Evolutionary conservation across 2,888 invertebrate species (phyloP), one percentile per base, ranked within the genome.

Genomic region (Dryobotodes eremita): DNA sequence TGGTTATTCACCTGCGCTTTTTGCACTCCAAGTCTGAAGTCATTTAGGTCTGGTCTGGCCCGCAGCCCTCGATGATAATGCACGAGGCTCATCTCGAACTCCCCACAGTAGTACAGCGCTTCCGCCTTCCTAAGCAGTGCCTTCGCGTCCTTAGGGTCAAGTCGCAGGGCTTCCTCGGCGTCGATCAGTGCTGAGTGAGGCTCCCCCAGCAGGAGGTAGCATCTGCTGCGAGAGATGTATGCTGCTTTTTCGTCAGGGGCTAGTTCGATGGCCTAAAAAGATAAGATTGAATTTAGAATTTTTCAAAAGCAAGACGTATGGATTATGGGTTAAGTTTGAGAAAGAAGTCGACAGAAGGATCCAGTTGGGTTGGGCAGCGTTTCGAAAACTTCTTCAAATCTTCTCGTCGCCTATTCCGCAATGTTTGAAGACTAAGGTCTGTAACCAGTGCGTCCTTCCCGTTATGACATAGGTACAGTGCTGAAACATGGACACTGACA

Each of bases 11-110:
- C 96, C 94, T 99, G 98, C 0, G 98, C 98, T 94, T 99, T 99
- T 91, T 99, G 99, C 0, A 99, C 98, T 13, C 99, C 98, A 57
- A 98, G 97, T 80, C 98, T 97, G 91, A 98, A 98, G 77, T 97
- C 97, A 87, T 98, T 98, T 79, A 98, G 97, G 90, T 99, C 99
- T 0, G 99, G 99, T 7, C 99, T 97, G 46, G 98, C 97, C 59
- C 98, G 97, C 85, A 98, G 96, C 0, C 99, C 99, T 46, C 99
- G 97, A 93, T 99, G 99, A 92, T 98, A 99, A 92, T 98, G 99
- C 92, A 99, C 98, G 48, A 99, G 97, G 89, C 99, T 99, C 94
- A 99, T 98, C 93, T 99, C 99, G 92, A 99, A 99, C 92, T 99
- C 98, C 0, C 99, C 99, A 71, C 99, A 97, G 93, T 98, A 98